These are phyloP conservation scores for Phylloscopus trochiloides DNA, from an alignment of 2,113 vertebrate species.

Conservation along the genomic window DNA sequence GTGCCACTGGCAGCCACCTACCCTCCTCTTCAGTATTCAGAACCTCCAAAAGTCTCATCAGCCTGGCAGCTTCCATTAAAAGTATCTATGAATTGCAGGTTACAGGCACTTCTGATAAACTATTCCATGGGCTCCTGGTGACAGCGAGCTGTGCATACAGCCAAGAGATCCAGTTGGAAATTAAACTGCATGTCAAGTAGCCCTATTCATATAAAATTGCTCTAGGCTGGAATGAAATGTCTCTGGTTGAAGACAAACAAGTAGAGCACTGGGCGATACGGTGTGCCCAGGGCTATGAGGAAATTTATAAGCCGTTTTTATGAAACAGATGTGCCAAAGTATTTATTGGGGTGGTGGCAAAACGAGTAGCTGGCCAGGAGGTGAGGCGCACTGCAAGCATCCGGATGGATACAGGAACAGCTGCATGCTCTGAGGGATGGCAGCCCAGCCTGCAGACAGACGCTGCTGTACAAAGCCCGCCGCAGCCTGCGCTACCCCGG, in stretches of 20 bases:
- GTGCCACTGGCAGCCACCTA: not conserved
- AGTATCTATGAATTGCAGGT: not conserved
- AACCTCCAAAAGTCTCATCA: not conserved
- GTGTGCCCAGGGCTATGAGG: not conserved
- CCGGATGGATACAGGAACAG: not conserved
- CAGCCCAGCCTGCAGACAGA: not conserved
- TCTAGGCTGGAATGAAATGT: conserved; percentile 43
- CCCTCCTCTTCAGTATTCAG: not conserved
- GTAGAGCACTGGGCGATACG: not conserved
- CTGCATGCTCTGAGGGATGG: not conserved
- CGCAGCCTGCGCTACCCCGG: not conserved
- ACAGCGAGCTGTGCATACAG: not conserved
- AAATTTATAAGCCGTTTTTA: not conserved
- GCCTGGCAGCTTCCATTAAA: not conserved
- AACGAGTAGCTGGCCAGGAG: not conserved
- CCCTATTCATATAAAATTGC: conserved; percentile 33
- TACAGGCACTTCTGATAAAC: not conserved
- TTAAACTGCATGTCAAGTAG: conserved; percentile 50
- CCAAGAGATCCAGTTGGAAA: conserved; percentile 53
- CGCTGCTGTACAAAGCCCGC: not conserved
- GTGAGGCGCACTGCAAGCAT: not conserved
- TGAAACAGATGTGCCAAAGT: not conserved
- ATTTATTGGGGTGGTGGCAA: not conserved
- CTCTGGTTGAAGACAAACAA: not conserved
- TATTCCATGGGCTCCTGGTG: not conserved